A percentile compares a stretch with the other conserved stretches of the same genome.
These are phyloP conservation scores for Leptothorax acervorum DNA, from an alignment of 2,888 invertebrate genomes.

Conservation along the genomic window DNA sequence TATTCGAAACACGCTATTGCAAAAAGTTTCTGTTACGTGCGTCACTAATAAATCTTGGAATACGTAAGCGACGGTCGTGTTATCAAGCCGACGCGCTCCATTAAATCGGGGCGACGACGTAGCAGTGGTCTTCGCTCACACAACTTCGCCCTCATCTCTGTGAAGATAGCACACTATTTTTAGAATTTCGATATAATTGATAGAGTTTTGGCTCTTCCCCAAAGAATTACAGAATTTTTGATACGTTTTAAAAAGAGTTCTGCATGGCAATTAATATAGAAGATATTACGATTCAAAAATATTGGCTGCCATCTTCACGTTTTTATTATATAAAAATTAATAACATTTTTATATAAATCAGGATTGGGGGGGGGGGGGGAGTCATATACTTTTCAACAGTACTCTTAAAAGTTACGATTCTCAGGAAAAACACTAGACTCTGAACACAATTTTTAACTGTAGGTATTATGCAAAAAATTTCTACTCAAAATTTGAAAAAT, in stretches of 20 bases:
- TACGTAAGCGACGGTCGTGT: constrained; percentile 70
- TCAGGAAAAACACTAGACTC: not conserved
- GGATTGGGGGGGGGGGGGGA: not conserved
- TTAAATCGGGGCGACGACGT: constrained; percentile 75
- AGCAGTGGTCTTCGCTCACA: constrained; percentile 11
- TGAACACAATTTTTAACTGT: not conserved
- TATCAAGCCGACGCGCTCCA: constrained; percentile 81
- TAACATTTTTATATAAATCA: not conserved
- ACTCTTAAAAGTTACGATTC: not conserved
- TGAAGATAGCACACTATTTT: not conserved
- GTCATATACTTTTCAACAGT: not conserved
- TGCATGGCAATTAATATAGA: not conserved
- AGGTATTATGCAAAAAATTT: not conserved
- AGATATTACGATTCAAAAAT: not conserved
- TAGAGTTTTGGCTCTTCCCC: not conserved
- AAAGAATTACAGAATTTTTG: not conserved
- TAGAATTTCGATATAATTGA: constrained; percentile 1
- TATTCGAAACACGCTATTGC: constrained; percentile 35
- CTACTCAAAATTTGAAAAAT: not conserved
- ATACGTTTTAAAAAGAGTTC: not conserved
- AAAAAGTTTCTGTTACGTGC: constrained; percentile 20
- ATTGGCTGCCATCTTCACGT: not conserved
- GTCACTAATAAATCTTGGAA: constrained; percentile 78
- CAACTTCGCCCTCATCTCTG: not conserved
- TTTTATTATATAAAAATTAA: not conserved